Conservation (phyloP, 1,140 invertebrate genomes). For the Drosophila saltans region DNA sequence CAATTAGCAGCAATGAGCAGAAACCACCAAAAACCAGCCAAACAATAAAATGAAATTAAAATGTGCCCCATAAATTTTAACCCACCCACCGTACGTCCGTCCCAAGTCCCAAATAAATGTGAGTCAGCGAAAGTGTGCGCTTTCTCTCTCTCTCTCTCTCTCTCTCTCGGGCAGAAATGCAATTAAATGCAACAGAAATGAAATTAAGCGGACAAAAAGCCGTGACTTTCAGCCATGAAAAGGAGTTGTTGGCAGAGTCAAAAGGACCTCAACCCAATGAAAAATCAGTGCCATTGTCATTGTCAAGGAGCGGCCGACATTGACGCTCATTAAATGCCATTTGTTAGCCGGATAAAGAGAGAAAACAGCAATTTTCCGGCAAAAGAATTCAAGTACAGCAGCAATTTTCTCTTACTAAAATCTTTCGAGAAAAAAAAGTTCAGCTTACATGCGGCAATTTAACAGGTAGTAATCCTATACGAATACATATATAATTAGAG, state of each 20-base stretch:
- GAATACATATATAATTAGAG: no score
- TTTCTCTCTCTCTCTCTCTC: neutral
- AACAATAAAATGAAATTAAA: constrained; percentile 62
- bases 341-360: constrained; percentile 35
- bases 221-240: constrained; percentile 48
- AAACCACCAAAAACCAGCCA: constrained; percentile 42
- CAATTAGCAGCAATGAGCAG: constrained; percentile 75
- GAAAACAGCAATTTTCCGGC: neutral
- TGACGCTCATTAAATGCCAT: constrained; percentile 49
- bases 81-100: neutral
- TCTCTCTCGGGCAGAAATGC: constrained; percentile 24
- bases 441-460: constrained; percentile 10
- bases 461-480: constrained; percentile 2
- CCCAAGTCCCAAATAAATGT: constrained; percentile 24
- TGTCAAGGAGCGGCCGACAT: constrained; percentile 23
- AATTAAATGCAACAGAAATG: constrained; percentile 76
- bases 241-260: constrained; percentile 17
- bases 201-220: constrained; percentile 71
- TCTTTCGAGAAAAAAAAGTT: neutral
- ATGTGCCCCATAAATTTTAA: constrained; percentile 58
- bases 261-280: constrained; percentile 14
- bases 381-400: neutral
- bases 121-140: constrained; percentile 4
- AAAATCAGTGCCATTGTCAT: constrained; percentile 63
- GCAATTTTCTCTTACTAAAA: no score